Conservation (phyloP, 92 coral and sea anemone genomes). For the Palythoa caribaeorum region DNA sequence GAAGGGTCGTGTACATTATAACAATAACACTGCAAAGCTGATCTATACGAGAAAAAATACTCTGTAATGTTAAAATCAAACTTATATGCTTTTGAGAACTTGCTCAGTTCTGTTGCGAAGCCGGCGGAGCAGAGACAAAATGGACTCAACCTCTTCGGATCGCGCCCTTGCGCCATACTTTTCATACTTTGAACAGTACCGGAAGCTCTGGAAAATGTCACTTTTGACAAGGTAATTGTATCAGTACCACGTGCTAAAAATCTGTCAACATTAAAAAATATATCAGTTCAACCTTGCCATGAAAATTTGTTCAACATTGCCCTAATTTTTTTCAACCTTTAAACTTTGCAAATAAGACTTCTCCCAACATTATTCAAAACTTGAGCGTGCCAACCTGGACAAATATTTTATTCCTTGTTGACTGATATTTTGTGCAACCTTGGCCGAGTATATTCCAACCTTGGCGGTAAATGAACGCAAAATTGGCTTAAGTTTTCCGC, state of each 20-base stretch:
- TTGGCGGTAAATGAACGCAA: no score
- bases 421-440: background rate
- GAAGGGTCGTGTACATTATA: background rate
- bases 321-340: background rate
- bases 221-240: slow-evolving; percentile 1
- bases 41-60: background rate
- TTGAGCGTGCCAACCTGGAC: background rate
- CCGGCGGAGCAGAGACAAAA: slow-evolving; percentile 9
- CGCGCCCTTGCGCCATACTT: no score
- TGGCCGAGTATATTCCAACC: no score
- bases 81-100: no score
- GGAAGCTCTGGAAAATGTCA: background rate
- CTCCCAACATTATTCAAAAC: background rate
- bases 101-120: background rate
- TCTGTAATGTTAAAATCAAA: background rate
- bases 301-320: background rate
- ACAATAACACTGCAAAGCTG: background rate
- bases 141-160: background rate
- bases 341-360: no score
- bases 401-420: background rate
- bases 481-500: no score
- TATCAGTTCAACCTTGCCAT: background rate
- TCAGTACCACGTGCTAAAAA: background rate
- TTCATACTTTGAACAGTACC: background rate
- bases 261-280: background rate